phyloP scores from a whole-genome alignment of 2,113 vertebrate genomes.

The Ploceus nigricollis region DNA sequence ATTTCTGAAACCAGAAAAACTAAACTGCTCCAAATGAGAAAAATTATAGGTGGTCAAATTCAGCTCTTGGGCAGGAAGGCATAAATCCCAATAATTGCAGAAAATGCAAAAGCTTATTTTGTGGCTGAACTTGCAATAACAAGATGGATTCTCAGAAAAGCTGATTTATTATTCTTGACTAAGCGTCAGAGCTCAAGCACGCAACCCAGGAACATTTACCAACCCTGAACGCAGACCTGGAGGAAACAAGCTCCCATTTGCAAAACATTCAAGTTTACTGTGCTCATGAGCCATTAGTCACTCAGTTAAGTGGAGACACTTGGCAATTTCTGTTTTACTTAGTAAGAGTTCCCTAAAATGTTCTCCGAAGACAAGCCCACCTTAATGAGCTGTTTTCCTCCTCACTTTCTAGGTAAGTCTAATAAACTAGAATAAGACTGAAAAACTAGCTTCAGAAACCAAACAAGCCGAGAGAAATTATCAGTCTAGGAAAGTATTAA shows the following conservation, averaged over 20 bases:
- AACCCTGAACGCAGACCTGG: neutral
- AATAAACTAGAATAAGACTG: neutral
- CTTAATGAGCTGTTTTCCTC: neutral
- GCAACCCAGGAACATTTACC: conserved; percentile 17
- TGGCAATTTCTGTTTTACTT: neutral
- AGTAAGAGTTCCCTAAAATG: neutral
- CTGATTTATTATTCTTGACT: conserved; percentile 38
- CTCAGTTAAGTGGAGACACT: neutral
- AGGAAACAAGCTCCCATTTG: neutral
- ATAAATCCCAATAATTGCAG: conserved; percentile 41
- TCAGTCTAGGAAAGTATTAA: conserved; percentile 2
- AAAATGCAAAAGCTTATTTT: conserved; percentile 40
- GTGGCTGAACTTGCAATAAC: conserved; percentile 55
- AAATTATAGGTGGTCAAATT: conserved; percentile 43
- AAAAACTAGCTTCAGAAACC: conserved; percentile 39
- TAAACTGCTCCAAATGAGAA: conserved; percentile 39
- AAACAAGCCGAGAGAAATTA: neutral
- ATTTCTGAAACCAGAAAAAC: conserved; percentile 49
- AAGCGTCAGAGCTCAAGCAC: conserved; percentile 40
- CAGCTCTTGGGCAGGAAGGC: conserved; percentile 48
- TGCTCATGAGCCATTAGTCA: neutral
- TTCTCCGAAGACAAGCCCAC: neutral
- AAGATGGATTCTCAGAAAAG: conserved; percentile 43
- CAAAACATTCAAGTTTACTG: neutral
- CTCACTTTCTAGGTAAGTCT: neutral